Conservation (phyloP, 2,113 vertebrate genomes). For the Xerus inauris region DNA sequence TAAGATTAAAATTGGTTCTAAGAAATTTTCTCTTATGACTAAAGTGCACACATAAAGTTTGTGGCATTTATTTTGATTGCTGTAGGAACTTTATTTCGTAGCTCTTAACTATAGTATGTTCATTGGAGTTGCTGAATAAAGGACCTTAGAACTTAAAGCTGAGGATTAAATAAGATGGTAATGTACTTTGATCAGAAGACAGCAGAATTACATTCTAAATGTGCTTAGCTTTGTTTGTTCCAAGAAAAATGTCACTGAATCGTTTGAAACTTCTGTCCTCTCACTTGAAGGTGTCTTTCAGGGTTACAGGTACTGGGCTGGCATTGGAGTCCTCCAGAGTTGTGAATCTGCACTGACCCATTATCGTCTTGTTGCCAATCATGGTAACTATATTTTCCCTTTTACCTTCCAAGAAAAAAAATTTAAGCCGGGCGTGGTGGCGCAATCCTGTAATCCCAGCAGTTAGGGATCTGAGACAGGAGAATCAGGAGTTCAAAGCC, state of each 20-base stretch:
- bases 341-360: slow-evolving; percentile 98
- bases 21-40: background rate
- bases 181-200: background rate
- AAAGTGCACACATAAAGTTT: background rate
- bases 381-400: slow-evolving; percentile 87
- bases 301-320: slow-evolving; percentile 99
- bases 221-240: background rate
- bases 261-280: rapidly evolving
- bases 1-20: background rate
- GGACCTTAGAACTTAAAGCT: background rate
- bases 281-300: slow-evolving; percentile 77
- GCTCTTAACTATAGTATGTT: background rate
- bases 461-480: too few species aligned
- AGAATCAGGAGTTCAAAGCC: too few species aligned
- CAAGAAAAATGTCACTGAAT: background rate
- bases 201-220: background rate
- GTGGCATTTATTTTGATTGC: background rate
- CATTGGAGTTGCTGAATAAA: slow-evolving; percentile 27
- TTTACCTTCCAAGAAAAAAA: slow-evolving; percentile 7
- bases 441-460: too few species aligned
- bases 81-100: background rate
- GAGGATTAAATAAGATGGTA: background rate
- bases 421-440: too few species aligned
- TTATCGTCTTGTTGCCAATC: slow-evolving; percentile 96
- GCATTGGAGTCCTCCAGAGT: slow-evolving; percentile 97